phyloP scores from a whole-genome alignment of 2,113 vertebrate species.

The Hippocampus guttulatus region DNA sequence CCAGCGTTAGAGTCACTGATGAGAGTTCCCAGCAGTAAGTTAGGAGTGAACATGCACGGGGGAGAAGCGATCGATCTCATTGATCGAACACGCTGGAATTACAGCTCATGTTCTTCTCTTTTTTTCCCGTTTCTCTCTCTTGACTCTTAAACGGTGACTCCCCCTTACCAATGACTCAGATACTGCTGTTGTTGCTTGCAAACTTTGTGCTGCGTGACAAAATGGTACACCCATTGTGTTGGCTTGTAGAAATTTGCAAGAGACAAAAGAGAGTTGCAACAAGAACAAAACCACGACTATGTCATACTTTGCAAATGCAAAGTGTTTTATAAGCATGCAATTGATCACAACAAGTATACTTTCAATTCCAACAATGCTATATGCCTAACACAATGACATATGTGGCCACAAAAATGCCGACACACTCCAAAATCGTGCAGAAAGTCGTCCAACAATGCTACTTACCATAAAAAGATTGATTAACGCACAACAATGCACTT shows the following conservation, averaged over 20 bases:
- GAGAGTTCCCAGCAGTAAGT: conserved; percentile 10
- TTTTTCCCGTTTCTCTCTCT: background rate
- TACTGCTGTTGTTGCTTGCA: background rate
- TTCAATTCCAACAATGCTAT: background rate
- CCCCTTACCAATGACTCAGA: background rate
- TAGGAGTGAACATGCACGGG: conserved; percentile 3
- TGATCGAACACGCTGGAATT: conserved; percentile 1
- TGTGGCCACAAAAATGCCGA: too few relatives aligned
- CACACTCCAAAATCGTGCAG: too few relatives aligned
- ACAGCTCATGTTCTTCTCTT: conserved; percentile 1
- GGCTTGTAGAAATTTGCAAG: background rate
- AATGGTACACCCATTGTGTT: background rate
- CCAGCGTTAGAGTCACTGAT: background rate
- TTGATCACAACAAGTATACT: background rate
- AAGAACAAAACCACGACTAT: background rate
- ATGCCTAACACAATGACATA: background rate
- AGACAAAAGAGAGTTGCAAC: background rate
- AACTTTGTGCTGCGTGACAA: background rate
- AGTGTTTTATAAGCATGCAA: background rate
- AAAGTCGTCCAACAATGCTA: too few relatives aligned
- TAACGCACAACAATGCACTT: too few relatives aligned
- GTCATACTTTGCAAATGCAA: background rate
- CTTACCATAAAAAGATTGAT: too few relatives aligned
- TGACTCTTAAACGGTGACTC: background rate
- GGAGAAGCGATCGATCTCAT: conserved; percentile 4